A percentile compares a stretch with the other conserved stretches of the same genome.
Conservation (phyloP, 2,888 invertebrate species). For the Meiosimyza decipiens region DNA sequence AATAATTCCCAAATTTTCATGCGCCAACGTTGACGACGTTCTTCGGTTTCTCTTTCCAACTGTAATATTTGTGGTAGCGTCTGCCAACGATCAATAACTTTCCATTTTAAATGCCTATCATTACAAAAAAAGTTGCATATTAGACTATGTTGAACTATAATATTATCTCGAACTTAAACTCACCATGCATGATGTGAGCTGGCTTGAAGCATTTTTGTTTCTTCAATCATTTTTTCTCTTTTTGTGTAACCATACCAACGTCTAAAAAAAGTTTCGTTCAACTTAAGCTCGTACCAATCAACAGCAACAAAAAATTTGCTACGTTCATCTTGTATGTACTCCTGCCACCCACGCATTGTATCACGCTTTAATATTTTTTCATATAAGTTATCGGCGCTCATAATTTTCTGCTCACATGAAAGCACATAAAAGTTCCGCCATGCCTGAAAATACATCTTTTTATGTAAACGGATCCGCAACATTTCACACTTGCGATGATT, state of each 20-base stretch:
- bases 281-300: constrained; percentile 76
- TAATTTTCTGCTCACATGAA: constrained; percentile 69
- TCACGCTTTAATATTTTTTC: constrained; percentile 68
- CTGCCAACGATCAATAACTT: constrained; percentile 72
- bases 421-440: constrained; percentile 71
- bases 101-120: constrained; percentile 66
- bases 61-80: constrained; percentile 74
- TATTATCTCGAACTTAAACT: neutral
- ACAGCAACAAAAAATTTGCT: constrained; percentile 76
- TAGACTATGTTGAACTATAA: neutral
- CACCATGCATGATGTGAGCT: constrained; percentile 66
- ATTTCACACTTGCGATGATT: constrained; percentile 67
- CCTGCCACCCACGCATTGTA: constrained; percentile 68
- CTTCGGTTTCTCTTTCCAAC: constrained; percentile 75
- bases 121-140: neutral
- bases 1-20: constrained; percentile 78
- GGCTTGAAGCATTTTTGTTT: constrained; percentile 66
- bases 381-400: constrained; percentile 71
- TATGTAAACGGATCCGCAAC: constrained; percentile 68
- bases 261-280: constrained; percentile 69
- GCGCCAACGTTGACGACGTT: constrained; percentile 76
- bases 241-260: constrained; percentile 68
- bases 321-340: constrained; percentile 53
- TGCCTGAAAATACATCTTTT: constrained; percentile 68
- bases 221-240: constrained; percentile 67